Conservation (phyloP, 2,888 invertebrate species). For the Athetis lepigone region DNA sequence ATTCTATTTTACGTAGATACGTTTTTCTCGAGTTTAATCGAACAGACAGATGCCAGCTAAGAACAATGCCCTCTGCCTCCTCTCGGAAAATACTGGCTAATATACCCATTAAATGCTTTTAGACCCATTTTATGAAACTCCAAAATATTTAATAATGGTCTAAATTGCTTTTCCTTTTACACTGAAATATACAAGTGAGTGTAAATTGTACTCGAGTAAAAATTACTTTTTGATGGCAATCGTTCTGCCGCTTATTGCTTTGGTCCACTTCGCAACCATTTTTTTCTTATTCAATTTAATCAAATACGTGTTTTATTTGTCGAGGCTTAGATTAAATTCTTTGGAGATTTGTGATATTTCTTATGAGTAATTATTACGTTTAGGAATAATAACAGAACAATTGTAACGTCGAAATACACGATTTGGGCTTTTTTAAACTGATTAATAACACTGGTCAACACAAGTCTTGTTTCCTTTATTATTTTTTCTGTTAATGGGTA, state of each 20-base stretch:
- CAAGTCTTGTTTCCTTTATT: too few relatives aligned
- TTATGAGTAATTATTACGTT: too few relatives aligned
- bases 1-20: conserved; percentile 21
- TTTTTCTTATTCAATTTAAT: not conserved
- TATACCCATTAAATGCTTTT: conserved; percentile 23
- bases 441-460: too few relatives aligned
- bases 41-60: conserved; percentile 25
- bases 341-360: not conserved
- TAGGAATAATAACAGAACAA: too few relatives aligned
- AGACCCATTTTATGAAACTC: conserved; percentile 26
- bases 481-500: too few relatives aligned
- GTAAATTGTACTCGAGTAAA: conserved; percentile 17
- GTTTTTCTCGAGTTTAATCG: conserved; percentile 25
- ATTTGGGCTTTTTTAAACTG: too few relatives aligned
- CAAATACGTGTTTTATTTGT: not conserved
- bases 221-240: conserved; percentile 17
- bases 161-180: conserved; percentile 42
- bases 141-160: conserved; percentile 40
- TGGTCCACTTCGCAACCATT: not conserved
- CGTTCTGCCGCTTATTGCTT: conserved; percentile 5
- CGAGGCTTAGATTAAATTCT: not conserved
- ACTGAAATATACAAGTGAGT: conserved; percentile 25
- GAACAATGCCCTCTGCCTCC: conserved; percentile 22
- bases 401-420: too few relatives aligned
- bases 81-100: conserved; percentile 11